A percentile compares a stretch with the other conserved stretches of the same genome.
Evolutionary conservation across 2,888 invertebrate genomes (phyloP).

Genomic region (Chelonus formosanus): DNA sequence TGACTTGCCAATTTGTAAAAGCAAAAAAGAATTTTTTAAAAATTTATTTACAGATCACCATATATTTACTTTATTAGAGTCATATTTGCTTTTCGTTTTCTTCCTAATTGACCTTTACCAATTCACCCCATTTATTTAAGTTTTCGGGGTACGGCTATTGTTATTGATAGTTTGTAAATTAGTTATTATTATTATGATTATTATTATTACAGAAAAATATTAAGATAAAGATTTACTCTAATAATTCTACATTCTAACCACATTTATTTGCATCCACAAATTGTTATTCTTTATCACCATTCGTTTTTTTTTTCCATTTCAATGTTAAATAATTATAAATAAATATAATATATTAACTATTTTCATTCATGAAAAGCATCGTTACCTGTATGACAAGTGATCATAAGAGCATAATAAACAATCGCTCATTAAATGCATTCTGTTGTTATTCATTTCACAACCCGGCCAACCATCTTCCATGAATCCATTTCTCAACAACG

Average conservation of each 20-base stretch:
- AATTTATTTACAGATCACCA: background rate
- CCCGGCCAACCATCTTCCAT: slow-evolving; percentile 54
- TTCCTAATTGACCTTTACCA: too few relatives aligned
- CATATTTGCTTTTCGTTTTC: too few relatives aligned
- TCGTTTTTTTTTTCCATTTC: slow-evolving; percentile 54
- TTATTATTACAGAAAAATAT: slow-evolving; percentile 38
- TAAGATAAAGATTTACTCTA: slow-evolving; percentile 47
- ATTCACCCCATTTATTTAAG: too few relatives aligned
- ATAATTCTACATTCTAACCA: slow-evolving; percentile 62
- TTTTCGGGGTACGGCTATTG: too few relatives aligned
- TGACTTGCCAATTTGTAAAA: slow-evolving; percentile 21
- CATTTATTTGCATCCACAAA: slow-evolving; percentile 64
- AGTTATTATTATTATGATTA: slow-evolving; percentile 41
- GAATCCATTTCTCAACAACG: slow-evolving; percentile 29
- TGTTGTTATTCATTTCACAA: slow-evolving; percentile 66
- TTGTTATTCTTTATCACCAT: slow-evolving; percentile 51
- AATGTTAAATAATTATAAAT: slow-evolving; percentile 65
- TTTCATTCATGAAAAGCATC: slow-evolving; percentile 66
- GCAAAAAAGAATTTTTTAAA: slow-evolving; percentile 12
- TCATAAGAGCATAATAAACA: slow-evolving; percentile 67
- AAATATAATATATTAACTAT: slow-evolving; percentile 65
- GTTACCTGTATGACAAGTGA: slow-evolving; percentile 67
- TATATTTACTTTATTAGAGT: background rate
- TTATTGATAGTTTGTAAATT: slow-evolving; percentile 8
- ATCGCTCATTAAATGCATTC: slow-evolving; percentile 66